A percentile compares a stretch with the other conserved stretches of the same genome.
These are phyloP conservation scores for Tetraneura akinire DNA, from an alignment of 1,140 invertebrate species.

Conservation along the genomic window DNA sequence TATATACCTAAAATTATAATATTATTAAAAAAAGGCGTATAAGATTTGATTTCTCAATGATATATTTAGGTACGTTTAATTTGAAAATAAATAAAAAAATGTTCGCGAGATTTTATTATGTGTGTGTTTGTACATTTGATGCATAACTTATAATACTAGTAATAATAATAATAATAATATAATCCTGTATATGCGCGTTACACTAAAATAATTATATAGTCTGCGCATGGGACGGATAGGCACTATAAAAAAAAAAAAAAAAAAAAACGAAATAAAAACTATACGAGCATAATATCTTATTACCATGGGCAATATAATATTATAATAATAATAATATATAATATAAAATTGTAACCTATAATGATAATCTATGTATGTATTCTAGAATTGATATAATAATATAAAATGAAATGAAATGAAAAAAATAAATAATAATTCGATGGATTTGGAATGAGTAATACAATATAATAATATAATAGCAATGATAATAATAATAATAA, in stretches of 20 bases:
- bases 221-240: neutral
- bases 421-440: neutral
- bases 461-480: no score
- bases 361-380: constrained; percentile 34
- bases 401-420: constrained; percentile 2
- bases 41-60: no score
- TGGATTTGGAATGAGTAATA: constrained; percentile 36
- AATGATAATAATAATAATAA: no score
- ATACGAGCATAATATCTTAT: neutral
- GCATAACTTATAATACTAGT: no score
- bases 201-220: constrained; percentile 19
- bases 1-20: no score
- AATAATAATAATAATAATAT: no score
- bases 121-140: no score
- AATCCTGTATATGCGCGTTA: neutral
- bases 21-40: no score
- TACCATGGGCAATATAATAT: no score
- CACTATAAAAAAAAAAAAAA: neutral
- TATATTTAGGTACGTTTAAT: neutral
- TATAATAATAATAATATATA: constrained; percentile 27
- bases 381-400: constrained; percentile 22
- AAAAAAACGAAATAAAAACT: no score
- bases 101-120: constrained; percentile 13
- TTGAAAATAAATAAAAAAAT: constrained; percentile 12
- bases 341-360: constrained; percentile 10